These are phyloP conservation scores for Epistrophe eligans DNA, from an alignment of 2,888 invertebrate genomes.

Conservation along the genomic window DNA sequence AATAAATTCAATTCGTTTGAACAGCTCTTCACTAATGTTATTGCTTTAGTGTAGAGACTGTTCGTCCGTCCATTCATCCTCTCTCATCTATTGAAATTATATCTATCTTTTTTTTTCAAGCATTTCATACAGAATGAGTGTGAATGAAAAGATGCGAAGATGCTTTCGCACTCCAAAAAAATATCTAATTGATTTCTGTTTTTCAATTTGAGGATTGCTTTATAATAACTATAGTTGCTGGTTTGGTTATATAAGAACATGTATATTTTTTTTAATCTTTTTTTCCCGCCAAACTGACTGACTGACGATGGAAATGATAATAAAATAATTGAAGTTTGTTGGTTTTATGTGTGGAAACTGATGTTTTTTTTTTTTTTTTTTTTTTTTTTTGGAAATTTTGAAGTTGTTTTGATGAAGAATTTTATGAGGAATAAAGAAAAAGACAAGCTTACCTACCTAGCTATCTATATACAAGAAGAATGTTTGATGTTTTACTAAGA, in stretches of 20 bases:
- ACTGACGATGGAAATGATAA: constrained; percentile 35
- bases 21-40: constrained; percentile 77
- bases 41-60: constrained; percentile 60
- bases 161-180: constrained; percentile 64
- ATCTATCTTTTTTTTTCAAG: constrained; percentile 23
- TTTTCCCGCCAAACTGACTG: constrained; percentile 19
- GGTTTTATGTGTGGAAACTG: constrained; percentile 45
- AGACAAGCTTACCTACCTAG: constrained; percentile 10
- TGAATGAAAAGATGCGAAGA: constrained; percentile 45
- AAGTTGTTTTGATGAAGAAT: constrained; percentile 41
- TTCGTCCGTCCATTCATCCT: constrained; percentile 10
- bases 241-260: not conserved
- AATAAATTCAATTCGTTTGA: constrained; percentile 77
- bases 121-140: constrained; percentile 14
- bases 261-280: not conserved
- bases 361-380: constrained; percentile 16
- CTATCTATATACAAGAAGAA: not conserved
- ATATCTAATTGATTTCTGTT: constrained; percentile 72
- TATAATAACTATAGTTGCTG: constrained; percentile 14
- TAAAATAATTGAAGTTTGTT: constrained; percentile 62
- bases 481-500: constrained; percentile 36
- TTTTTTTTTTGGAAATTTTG: constrained; percentile 4
- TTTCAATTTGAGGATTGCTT: constrained; percentile 53
- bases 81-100: constrained; percentile 66
- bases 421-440: constrained; percentile 13